These are phyloP conservation scores for Athalia rosae DNA, from an alignment of 2,888 invertebrate species.

Conservation along the genomic window DNA sequence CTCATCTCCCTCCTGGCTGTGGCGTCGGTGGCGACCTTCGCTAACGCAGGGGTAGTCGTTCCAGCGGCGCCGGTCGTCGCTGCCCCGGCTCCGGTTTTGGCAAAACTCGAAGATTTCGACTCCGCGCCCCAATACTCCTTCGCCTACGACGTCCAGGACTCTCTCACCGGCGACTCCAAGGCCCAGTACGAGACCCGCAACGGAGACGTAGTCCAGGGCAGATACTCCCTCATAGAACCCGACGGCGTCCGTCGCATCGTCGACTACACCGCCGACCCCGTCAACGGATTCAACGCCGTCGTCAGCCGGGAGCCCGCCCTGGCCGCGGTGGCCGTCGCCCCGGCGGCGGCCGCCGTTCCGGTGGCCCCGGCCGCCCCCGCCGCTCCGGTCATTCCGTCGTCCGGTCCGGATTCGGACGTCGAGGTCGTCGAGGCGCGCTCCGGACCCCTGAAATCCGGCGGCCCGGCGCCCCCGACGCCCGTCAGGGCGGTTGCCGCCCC, in stretches of 20 bases:
- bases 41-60: constrained; percentile 73
- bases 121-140: constrained; percentile 66
- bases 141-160: constrained; percentile 67
- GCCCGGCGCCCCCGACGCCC: background rate
- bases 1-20: constrained; percentile 68
- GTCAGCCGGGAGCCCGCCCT: constrained; percentile 69
- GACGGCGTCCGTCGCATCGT: constrained; percentile 68
- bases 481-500: constrained; percentile 29
- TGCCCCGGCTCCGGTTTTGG: constrained; percentile 54
- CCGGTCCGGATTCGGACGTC: constrained; percentile 69
- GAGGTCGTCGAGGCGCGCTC: constrained; percentile 68
- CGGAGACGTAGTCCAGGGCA: constrained; percentile 67
- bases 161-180: constrained; percentile 67
- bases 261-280: constrained; percentile 66
- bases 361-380: constrained; percentile 59
- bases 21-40: constrained; percentile 65
- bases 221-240: constrained; percentile 68
- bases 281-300: constrained; percentile 68
- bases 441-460: constrained; percentile 53
- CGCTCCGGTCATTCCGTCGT: constrained; percentile 59
- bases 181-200: constrained; percentile 67
- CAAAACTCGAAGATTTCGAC: constrained; percentile 64
- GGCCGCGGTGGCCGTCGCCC: constrained; percentile 68
- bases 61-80: constrained; percentile 55
- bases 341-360: constrained; percentile 62